Conservation (phyloP, 2,113 vertebrate species). For the Rhagologus leucostigma region DNA sequence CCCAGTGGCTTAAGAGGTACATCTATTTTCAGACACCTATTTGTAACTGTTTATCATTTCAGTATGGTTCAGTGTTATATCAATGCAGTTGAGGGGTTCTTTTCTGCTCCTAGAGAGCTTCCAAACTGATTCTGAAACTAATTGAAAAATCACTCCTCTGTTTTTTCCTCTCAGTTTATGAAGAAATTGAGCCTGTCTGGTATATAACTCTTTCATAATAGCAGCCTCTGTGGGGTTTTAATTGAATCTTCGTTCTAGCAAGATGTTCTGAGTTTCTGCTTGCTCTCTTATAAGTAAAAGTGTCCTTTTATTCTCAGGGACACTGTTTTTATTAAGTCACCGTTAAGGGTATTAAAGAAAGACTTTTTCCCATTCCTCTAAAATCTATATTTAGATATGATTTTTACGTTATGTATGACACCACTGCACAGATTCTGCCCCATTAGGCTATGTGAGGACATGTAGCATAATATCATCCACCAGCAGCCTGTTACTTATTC, state of each 20-base stretch:
- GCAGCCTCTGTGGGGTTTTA: constrained; percentile 1
- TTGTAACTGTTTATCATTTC: constrained; percentile 8
- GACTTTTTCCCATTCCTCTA: background rate
- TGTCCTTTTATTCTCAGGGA: background rate
- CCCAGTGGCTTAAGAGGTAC: background rate
- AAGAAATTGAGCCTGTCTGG: background rate
- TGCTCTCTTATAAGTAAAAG: background rate
- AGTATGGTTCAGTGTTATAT: background rate
- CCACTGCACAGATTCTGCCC: background rate
- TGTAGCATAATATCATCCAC: background rate
- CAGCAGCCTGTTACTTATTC: background rate
- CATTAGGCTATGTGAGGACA: background rate
- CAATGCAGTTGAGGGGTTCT: background rate
- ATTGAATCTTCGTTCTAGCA: background rate
- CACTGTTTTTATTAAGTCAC: background rate
- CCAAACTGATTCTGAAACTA: background rate
- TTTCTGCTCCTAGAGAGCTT: background rate
- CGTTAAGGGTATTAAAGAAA: background rate
- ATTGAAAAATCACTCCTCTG: constrained; percentile 9
- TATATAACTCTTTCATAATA: background rate
- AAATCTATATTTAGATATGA: background rate
- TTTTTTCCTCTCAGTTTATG: constrained; percentile 1
- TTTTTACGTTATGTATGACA: background rate
- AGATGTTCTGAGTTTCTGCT: background rate
- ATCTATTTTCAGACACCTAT: constrained; percentile 13